phyloP scores from a whole-genome alignment of 2,113 vertebrate genomes.

The Microcebus lehilahytsara region DNA sequence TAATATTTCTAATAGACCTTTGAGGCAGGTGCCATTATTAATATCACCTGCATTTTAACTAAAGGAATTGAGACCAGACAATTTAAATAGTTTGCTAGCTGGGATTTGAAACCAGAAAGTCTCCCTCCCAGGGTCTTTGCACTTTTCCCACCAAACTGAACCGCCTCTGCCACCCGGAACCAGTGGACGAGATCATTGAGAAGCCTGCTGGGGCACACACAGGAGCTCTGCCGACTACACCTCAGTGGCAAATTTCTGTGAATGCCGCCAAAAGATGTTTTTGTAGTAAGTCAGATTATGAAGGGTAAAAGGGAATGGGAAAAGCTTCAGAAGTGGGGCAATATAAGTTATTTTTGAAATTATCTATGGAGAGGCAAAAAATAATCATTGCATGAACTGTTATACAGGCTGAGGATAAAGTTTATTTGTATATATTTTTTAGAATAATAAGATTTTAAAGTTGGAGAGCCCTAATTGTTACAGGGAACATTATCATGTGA shows the following conservation, averaged over 20 bases:
- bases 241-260: not conserved
- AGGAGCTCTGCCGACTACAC: not conserved
- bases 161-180: not conserved
- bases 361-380: not conserved
- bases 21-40: not conserved
- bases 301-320: not conserved
- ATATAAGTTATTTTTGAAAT: slow-evolving; percentile 9
- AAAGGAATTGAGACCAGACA: not conserved
- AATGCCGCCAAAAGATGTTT: not conserved
- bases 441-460: not conserved
- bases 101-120: not conserved
- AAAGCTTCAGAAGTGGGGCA: slow-evolving; percentile 1
- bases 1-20: not conserved
- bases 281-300: not conserved
- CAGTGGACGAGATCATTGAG: not conserved
- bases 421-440: not conserved
- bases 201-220: not conserved
- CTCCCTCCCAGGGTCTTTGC: not conserved
- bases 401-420: not conserved
- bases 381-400: not conserved
- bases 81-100: not conserved
- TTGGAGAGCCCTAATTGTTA: not conserved
- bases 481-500: not conserved
- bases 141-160: not conserved
- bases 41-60: not conserved